phyloP scores from a whole-genome alignment of 1,140 invertebrate genomes.

The Zelostemma sp. region DNA sequence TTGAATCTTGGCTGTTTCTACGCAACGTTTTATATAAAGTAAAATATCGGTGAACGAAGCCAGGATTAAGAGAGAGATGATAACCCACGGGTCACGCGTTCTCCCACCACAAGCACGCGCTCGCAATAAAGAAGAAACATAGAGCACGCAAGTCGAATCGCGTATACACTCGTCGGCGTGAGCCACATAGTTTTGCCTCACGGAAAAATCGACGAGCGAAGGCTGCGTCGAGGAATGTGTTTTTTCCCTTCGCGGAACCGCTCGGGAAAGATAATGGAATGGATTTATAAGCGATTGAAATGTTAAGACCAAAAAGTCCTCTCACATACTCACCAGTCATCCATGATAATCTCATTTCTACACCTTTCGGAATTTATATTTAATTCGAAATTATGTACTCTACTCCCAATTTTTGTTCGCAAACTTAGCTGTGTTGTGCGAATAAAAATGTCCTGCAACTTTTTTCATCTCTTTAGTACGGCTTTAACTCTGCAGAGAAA shows the following conservation, averaged over 20 bases:
- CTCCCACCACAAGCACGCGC: constrained; percentile 41
- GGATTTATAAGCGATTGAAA: not conserved
- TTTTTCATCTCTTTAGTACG: too few relatives aligned
- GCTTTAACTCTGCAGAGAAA: too few relatives aligned
- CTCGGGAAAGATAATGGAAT: constrained; percentile 11
- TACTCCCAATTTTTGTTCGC: too few relatives aligned
- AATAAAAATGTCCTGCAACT: too few relatives aligned
- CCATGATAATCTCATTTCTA: too few relatives aligned
- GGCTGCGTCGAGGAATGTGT: constrained; percentile 9
- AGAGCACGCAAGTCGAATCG: constrained; percentile 13
- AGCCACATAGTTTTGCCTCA: constrained; percentile 22
- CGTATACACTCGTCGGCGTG: constrained; percentile 4
- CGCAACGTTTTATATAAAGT: constrained; percentile 37
- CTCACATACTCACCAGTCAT: too few relatives aligned
- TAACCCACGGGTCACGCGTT: constrained; percentile 63
- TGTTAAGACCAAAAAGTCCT: not conserved
- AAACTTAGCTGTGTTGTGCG: too few relatives aligned
- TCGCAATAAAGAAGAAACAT: constrained; percentile 11
- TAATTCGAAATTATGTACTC: too few relatives aligned
- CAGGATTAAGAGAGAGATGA: constrained; percentile 57
- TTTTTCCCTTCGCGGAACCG: not conserved
- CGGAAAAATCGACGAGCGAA: constrained; percentile 19
- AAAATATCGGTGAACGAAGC: constrained; percentile 53
- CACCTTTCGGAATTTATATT: too few relatives aligned
- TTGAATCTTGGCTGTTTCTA: constrained; percentile 19